Conservation (phyloP, 2,113 vertebrate genomes). For the human (Homo sapiens) region DNA sequence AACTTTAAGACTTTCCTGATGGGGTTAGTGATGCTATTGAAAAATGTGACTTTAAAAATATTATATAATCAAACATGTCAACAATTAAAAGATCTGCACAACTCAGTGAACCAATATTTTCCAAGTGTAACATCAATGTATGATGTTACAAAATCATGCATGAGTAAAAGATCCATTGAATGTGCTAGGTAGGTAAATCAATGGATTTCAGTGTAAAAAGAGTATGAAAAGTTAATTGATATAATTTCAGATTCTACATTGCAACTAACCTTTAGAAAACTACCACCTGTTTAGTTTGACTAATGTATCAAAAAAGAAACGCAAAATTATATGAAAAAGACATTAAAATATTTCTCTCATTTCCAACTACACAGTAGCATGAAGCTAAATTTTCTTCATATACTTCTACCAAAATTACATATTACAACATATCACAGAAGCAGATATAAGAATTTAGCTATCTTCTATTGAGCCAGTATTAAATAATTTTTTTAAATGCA, state of each 20-base stretch:
- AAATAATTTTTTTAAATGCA: neutral
- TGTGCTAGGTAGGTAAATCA: neutral
- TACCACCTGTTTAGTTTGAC: neutral
- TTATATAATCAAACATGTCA: neutral
- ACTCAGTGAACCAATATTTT: neutral
- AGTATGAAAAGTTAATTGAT: neutral
- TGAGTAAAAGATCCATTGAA: neutral
- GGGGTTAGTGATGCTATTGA: neutral
- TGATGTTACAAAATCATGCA: neutral
- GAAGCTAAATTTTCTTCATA: neutral
- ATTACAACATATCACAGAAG: neutral
- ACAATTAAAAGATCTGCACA: neutral
- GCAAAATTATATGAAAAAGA: neutral
- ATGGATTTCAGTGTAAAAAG: neutral
- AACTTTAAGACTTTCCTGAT: neutral
- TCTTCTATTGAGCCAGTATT: neutral
- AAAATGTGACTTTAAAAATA: neutral
- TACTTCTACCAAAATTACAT: neutral
- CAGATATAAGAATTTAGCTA: neutral
- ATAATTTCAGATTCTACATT: neutral
- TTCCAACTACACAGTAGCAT: neutral
- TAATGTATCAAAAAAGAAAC: constrained; percentile 15
- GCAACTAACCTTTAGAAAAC: neutral
- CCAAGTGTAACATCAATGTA: neutral
- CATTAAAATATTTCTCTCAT: neutral